These are phyloP conservation scores for Arizona elegans DNA, from an alignment of 2,113 vertebrate genomes.

Conservation along the genomic window DNA sequence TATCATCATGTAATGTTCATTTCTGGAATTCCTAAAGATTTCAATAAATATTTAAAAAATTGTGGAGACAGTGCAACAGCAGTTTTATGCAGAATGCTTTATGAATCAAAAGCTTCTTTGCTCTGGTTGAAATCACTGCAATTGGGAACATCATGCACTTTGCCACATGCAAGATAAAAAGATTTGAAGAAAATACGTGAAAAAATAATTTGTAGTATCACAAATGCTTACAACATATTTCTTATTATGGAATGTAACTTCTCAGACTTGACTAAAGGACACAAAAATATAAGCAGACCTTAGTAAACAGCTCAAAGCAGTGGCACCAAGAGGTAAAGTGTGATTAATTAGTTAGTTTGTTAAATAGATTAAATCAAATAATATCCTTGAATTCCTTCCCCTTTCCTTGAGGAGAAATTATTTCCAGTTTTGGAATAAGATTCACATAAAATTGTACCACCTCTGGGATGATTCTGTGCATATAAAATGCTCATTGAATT, in stretches of 20 bases:
- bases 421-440: conserved; percentile 51
- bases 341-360: conserved; percentile 56
- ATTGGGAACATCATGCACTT: background rate
- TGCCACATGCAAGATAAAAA: conserved; percentile 11
- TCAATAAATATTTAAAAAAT: conserved; percentile 7
- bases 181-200: background rate
- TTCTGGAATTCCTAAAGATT: conserved; percentile 21
- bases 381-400: conserved; percentile 44
- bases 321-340: conserved; percentile 78
- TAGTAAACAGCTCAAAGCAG: conserved; percentile 50
- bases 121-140: background rate
- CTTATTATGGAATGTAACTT: conserved; percentile 55
- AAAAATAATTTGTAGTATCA: conserved; percentile 53
- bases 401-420: background rate
- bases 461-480: conserved; percentile 40
- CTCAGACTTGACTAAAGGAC: conserved; percentile 35
- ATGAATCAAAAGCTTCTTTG: background rate
- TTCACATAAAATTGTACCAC: conserved; percentile 52
- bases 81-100: conserved; percentile 31
- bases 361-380: conserved; percentile 53
- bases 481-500: conserved; percentile 53
- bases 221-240: conserved; percentile 47
- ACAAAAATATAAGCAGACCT: conserved; percentile 43
- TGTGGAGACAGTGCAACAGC: conserved; percentile 30
- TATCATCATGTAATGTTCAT: conserved; percentile 16